Conservation (phyloP, 2,113 vertebrate species). For the Syngnathus typhle region DNA sequence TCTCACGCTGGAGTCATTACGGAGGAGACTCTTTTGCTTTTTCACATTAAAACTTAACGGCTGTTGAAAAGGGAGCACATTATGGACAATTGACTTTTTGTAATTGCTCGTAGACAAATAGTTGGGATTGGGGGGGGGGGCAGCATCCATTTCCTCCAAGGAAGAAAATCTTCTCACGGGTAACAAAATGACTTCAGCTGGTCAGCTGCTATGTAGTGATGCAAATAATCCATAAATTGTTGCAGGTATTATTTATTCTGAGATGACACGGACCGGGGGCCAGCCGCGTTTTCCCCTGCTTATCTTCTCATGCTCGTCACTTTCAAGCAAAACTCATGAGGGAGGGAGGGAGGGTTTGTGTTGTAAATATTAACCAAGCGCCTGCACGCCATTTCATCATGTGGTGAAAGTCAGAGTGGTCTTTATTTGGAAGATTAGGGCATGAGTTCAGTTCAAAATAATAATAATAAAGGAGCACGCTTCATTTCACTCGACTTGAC, state of each 20-base stretch:
- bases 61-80: background rate
- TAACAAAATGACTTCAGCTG: no score
- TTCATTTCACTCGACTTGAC: background rate
- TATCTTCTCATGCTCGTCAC: constrained; percentile 14
- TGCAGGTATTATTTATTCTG: no score
- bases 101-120: background rate
- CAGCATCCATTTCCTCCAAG: no score
- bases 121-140: no score
- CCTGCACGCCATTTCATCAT: constrained; percentile 38
- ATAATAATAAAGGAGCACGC: background rate
- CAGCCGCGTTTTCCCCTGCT: constrained; percentile 7
- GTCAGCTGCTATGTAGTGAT: no score
- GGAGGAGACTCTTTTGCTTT: background rate
- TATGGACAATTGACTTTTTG: background rate
- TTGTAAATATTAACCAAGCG: constrained; percentile 16
- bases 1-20: constrained; percentile 45
- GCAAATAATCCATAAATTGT: no score
- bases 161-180: no score
- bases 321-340: constrained; percentile 8
- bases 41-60: background rate
- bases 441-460: background rate
- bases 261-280: background rate
- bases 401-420: background rate
- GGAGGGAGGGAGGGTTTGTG: background rate
- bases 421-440: background rate